phyloP scores from a whole-genome alignment of 2,797 vertebrate species.

The Tadarida brasiliensis region DNA sequence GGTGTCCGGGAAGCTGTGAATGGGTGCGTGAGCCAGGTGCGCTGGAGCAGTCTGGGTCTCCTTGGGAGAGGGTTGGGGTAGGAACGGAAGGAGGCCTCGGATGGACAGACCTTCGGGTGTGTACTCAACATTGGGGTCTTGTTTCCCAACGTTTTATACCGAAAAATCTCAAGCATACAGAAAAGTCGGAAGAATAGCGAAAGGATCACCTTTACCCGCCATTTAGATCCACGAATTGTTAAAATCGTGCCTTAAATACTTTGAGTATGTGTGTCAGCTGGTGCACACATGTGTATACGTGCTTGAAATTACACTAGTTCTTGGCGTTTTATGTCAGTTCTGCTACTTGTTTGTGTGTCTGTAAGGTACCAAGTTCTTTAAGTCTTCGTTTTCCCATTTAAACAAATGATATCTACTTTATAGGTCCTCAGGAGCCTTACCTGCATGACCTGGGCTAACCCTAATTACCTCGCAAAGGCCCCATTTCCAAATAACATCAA shows the following conservation, averaged over 20 bases:
- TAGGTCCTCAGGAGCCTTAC: neutral
- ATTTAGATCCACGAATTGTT: neutral
- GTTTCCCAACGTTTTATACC: neutral
- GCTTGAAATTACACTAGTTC: neutral
- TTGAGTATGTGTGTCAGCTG: neutral
- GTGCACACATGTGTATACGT: neutral
- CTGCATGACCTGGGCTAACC: neutral
- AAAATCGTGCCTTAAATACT: neutral
- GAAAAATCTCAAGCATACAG: neutral
- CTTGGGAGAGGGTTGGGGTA: neutral
- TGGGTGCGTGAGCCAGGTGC: no score
- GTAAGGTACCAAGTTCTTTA: neutral
- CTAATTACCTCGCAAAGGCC: neutral
- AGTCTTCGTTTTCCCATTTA: neutral
- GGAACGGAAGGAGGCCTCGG: neutral
- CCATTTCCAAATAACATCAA: neutral
- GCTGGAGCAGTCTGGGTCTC: neutral
- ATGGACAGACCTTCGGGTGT: neutral
- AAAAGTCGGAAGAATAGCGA: neutral
- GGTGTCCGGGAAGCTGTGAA: neutral
- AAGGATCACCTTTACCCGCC: neutral
- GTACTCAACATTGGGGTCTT: neutral
- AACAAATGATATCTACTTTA: neutral
- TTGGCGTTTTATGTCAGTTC: neutral
- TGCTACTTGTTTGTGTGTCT: neutral